phyloP scores from a whole-genome alignment of 2,113 vertebrate species.

The Stigmatopora argus region DNA sequence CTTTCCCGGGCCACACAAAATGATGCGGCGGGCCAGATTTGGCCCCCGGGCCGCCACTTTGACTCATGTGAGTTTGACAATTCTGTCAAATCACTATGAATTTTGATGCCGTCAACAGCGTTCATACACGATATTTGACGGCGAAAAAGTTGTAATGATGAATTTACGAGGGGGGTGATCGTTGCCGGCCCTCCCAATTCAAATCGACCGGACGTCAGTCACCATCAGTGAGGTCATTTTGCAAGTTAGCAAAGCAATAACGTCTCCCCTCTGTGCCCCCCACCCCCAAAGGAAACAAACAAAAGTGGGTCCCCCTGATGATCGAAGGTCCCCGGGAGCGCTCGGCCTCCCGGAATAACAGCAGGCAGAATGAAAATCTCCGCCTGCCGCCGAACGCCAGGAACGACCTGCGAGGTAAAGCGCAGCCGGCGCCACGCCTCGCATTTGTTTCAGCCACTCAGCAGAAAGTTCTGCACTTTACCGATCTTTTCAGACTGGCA shows the following conservation, averaged over 20 bases:
- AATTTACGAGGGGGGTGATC: too few relatives aligned
- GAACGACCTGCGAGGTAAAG: conserved; percentile 86
- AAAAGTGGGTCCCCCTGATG: conserved; percentile 96
- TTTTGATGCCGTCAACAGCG: too few relatives aligned
- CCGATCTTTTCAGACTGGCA: conserved; percentile 78
- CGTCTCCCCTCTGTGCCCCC: conserved; percentile 6
- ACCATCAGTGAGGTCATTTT: background rate
- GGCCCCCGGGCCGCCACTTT: too few relatives aligned
- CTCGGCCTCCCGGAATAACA: conserved; percentile 86
- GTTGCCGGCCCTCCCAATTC: too few relatives aligned
- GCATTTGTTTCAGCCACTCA: background rate
- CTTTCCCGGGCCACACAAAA: too few relatives aligned
- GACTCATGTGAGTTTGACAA: too few relatives aligned
- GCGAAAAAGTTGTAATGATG: too few relatives aligned
- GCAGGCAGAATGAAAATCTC: conserved; percentile 83
- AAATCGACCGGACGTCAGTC: too few relatives aligned
- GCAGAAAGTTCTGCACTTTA: background rate
- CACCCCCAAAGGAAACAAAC: conserved; percentile 83
- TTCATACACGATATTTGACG: too few relatives aligned
- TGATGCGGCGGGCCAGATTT: too few relatives aligned
- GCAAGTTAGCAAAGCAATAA: background rate
- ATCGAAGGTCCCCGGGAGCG: conserved; percentile 92
- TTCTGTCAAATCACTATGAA: too few relatives aligned
- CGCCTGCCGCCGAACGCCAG: conserved; percentile 80
- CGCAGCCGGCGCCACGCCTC: background rate